Conservation (phyloP, 35 echinoderm and acorn worm genomes). For the Stichopus chloronotus region DNA sequence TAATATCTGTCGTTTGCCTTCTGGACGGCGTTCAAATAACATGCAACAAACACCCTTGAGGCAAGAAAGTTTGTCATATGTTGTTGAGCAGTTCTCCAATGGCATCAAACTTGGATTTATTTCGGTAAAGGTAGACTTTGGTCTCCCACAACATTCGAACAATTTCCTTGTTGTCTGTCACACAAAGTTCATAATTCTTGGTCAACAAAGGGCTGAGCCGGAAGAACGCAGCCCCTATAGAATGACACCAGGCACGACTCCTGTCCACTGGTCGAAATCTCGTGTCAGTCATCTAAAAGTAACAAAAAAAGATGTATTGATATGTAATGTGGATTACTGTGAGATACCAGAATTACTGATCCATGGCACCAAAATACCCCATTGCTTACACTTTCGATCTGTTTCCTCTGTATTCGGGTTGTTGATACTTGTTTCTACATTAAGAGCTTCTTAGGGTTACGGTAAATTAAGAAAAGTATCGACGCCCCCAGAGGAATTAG, state of each 20-base stretch:
- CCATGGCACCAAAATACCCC: neutral
- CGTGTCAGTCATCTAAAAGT: conserved; percentile 21
- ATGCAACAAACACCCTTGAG: neutral
- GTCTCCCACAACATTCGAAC: conserved; percentile 43
- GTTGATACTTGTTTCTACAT: too few relatives aligned
- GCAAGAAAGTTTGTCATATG: neutral
- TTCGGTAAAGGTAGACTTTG: conserved; percentile 32
- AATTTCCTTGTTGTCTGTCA: conserved; percentile 16
- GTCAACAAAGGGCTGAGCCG: conserved; percentile 16
- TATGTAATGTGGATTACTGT: neutral
- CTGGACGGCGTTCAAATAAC: too few relatives aligned
- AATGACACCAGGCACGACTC: conserved; percentile 41
- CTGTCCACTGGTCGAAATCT: conserved; percentile 35
- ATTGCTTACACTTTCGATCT: too few relatives aligned
- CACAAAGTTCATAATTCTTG: conserved; percentile 2
- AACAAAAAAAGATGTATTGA: neutral
- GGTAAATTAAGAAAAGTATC: too few relatives aligned
- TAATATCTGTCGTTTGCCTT: too few relatives aligned
- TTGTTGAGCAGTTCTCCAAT: conserved; percentile 7
- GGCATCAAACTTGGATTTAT: conserved; percentile 18
- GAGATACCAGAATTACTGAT: neutral
- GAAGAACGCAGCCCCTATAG: conserved; percentile 38
- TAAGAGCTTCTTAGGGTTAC: too few relatives aligned
- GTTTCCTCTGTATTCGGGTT: too few relatives aligned
- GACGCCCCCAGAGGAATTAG: too few relatives aligned